Conservation (phyloP, 2,113 vertebrate species). For the Xiphophorus couchianus region DNA sequence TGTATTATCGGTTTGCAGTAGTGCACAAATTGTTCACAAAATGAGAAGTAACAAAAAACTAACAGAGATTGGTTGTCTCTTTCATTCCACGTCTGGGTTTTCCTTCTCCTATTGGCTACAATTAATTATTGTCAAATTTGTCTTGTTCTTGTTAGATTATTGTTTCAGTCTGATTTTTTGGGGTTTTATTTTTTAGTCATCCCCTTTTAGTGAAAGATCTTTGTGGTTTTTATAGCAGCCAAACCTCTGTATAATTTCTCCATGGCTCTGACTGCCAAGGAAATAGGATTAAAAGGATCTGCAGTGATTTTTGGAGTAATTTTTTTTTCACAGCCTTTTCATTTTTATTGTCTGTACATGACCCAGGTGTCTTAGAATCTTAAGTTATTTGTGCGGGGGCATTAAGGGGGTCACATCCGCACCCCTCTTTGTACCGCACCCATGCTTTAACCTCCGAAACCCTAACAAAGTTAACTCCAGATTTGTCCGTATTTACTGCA, state of each 20-base stretch:
- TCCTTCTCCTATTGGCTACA: conserved; percentile 1
- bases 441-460: conserved; percentile 36
- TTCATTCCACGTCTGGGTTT: neutral
- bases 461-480: conserved; percentile 35
- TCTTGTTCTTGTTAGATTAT: conserved; percentile 41
- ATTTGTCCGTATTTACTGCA: conserved; percentile 30
- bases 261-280: conserved; percentile 55
- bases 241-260: conserved; percentile 54
- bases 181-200: conserved; percentile 36
- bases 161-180: conserved; percentile 29
- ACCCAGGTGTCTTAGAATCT: conserved; percentile 11
- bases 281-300: conserved; percentile 68
- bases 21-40: too few species aligned
- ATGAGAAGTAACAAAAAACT: neutral
- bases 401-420: neutral
- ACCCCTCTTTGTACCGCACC: too few species aligned
- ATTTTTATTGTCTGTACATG: conserved; percentile 37
- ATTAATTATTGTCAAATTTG: conserved; percentile 23
- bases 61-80: neutral
- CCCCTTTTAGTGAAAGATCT: conserved; percentile 32
- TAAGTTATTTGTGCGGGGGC: conserved; percentile 4
- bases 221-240: conserved; percentile 56
- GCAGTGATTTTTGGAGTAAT: conserved; percentile 61
- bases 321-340: conserved; percentile 42
- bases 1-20: too few species aligned